phyloP scores from a whole-genome alignment of 2,113 vertebrate species.

The Pelecanoides urinatrix region DNA sequence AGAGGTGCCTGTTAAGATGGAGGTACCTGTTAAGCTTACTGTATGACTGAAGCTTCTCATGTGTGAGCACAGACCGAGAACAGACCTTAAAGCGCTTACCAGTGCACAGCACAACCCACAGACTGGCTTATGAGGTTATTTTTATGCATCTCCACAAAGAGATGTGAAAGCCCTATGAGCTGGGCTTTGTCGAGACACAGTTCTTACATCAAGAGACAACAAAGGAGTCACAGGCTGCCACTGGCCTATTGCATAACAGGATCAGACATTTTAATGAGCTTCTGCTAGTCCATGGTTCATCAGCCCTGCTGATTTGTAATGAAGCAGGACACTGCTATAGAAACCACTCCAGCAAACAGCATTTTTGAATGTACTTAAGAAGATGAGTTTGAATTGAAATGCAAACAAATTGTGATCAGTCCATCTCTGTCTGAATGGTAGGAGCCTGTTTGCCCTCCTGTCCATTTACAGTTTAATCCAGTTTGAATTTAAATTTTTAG shows the following conservation, averaged over 20 bases:
- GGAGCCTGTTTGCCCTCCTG: background rate
- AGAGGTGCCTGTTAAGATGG: no score
- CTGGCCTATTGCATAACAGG: conserved; percentile 33
- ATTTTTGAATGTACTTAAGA: background rate
- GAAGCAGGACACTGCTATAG: conserved; percentile 54
- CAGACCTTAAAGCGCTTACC: background rate
- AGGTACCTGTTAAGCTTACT: background rate
- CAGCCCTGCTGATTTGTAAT: conserved; percentile 45
- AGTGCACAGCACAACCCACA: background rate
- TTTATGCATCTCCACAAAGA: conserved; percentile 28
- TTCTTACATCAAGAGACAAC: conserved; percentile 26
- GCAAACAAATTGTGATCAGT: conserved; percentile 17
- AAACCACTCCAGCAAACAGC: conserved; percentile 5
- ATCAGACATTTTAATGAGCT: conserved; percentile 65
- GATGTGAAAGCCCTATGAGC: background rate
- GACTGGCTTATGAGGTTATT: conserved; percentile 19
- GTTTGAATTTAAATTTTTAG: background rate
- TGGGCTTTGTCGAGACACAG: background rate
- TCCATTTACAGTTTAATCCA: background rate
- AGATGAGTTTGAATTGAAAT: conserved; percentile 52
- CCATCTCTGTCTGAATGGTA: background rate
- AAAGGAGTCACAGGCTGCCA: conserved; percentile 26
- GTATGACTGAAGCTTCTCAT: background rate
- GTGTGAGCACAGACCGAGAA: background rate
- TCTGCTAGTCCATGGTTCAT: background rate